Evolutionary conservation across 2,113 vertebrate species (phyloP).

Genomic region (Tychaedon coryphoeus): DNA sequence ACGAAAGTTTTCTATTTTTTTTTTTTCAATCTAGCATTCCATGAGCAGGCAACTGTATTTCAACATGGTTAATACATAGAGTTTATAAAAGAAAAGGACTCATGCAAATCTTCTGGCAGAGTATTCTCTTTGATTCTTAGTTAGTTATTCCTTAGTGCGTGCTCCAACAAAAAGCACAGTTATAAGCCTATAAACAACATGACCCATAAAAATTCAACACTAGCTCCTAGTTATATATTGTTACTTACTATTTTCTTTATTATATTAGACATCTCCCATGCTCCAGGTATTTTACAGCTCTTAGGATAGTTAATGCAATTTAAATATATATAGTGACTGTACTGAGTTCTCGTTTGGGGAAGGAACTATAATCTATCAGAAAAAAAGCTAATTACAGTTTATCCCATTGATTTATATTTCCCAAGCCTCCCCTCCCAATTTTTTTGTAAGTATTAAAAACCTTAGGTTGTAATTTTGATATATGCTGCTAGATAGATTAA

Average conservation of each 20-base stretch:
- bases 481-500: constrained; percentile 40
- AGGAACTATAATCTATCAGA: constrained; percentile 5
- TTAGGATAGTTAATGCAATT: constrained; percentile 45
- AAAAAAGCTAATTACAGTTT: constrained; percentile 50
- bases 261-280: constrained; percentile 37
- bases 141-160: neutral
- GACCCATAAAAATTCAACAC: constrained; percentile 29
- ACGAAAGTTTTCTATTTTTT: neutral
- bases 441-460: constrained; percentile 25
- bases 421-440: neutral
- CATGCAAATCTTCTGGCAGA: neutral
- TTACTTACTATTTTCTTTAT: constrained; percentile 51
- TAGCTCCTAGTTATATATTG: constrained; percentile 18
- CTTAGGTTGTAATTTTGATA: constrained; percentile 37
- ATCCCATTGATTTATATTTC: constrained; percentile 44
- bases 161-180: neutral
- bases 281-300: constrained; percentile 43
- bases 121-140: neutral
- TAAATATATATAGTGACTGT: constrained; percentile 38
- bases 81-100: neutral
- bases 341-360: neutral
- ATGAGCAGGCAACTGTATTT: neutral
- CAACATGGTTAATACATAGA: neutral
- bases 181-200: constrained; percentile 20
- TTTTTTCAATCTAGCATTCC: neutral